Evolutionary conservation across 2,797 vertebrate genomes (phyloP).

Genomic region (Micrastur ruficollis): DNA sequence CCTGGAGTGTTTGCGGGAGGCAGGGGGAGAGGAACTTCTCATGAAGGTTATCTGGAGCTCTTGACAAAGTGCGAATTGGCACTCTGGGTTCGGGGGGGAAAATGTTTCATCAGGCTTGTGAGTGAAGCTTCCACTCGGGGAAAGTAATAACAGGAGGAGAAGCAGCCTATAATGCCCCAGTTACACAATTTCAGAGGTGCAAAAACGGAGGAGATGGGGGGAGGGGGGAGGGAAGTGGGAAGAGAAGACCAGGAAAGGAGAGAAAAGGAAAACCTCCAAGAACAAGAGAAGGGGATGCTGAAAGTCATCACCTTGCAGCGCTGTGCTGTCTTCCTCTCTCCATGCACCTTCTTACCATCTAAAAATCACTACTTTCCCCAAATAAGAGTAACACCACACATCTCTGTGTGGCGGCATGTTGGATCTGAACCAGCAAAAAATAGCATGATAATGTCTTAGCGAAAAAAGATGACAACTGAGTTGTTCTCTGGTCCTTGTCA

Average conservation of each 20-base stretch:
- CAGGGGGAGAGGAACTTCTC: constrained; percentile 11
- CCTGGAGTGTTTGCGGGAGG: not conserved
- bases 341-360: not conserved
- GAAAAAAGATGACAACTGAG: not conserved
- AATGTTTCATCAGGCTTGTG: constrained; percentile 10
- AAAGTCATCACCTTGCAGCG: not conserved
- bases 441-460: not conserved
- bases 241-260: not conserved
- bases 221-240: not conserved
- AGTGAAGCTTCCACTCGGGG: constrained; percentile 25
- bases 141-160: constrained; percentile 45
- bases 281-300: not conserved
- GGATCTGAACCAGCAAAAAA: not conserved
- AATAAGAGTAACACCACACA: not conserved
- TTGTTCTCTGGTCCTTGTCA: not conserved
- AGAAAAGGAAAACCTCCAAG: not conserved
- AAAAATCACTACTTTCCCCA: not conserved
- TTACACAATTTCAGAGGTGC: constrained; percentile 48
- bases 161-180: constrained; percentile 14
- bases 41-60: constrained; percentile 37
- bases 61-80: constrained; percentile 57
- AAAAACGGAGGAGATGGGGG: not conserved
- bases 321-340: not conserved
- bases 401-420: not conserved
- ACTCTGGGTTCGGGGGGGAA: not conserved